A percentile compares a stretch with the other conserved stretches of the same genome.
These are phyloP conservation scores for Macroramphosus scolopax DNA, from an alignment of 2,797 vertebrate genomes.

Conservation along the genomic window DNA sequence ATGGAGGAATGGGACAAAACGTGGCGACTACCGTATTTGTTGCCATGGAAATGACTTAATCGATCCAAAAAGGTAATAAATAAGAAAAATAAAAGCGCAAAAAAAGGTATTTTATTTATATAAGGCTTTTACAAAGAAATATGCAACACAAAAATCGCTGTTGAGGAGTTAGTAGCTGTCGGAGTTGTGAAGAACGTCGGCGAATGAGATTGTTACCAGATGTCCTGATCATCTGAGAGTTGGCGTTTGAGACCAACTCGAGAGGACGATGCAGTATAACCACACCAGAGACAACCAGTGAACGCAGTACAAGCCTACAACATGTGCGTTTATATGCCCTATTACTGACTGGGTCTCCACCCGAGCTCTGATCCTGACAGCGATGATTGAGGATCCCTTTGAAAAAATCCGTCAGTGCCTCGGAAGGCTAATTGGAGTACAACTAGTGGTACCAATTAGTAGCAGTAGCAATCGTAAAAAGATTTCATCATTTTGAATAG, in stretches of 20 bases:
- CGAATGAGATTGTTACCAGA: conserved; percentile 18
- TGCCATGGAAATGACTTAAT: too few relatives aligned
- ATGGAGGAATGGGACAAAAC: too few relatives aligned
- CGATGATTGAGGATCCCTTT: conserved; percentile 40
- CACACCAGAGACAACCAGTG: conserved; percentile 38
- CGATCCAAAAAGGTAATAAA: too few relatives aligned
- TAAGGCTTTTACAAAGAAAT: too few relatives aligned
- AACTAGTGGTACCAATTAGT: too few relatives aligned
- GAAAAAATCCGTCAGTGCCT: conserved; percentile 39
- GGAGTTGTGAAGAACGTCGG: too few relatives aligned
- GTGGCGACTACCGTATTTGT: too few relatives aligned
- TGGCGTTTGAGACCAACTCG: conserved; percentile 24
- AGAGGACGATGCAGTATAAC: conserved; percentile 28
- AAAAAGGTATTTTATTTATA: too few relatives aligned
- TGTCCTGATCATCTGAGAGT: conserved; percentile 43
- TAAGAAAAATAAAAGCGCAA: too few relatives aligned
- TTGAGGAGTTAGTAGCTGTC: too few relatives aligned
- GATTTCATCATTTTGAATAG: conserved; percentile 17
- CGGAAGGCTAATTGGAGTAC: conserved; percentile 5
- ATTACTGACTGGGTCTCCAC: conserved; percentile 60
- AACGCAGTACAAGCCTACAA: conserved; percentile 56
- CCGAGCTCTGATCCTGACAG: conserved; percentile 43
- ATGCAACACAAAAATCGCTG: too few relatives aligned
- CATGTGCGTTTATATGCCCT: conserved; percentile 45
- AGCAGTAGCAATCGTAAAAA: conserved; percentile 10